These are phyloP conservation scores for Hippocampus comes DNA, from an alignment of 2,113 vertebrate genomes.

Conservation along the genomic window DNA sequence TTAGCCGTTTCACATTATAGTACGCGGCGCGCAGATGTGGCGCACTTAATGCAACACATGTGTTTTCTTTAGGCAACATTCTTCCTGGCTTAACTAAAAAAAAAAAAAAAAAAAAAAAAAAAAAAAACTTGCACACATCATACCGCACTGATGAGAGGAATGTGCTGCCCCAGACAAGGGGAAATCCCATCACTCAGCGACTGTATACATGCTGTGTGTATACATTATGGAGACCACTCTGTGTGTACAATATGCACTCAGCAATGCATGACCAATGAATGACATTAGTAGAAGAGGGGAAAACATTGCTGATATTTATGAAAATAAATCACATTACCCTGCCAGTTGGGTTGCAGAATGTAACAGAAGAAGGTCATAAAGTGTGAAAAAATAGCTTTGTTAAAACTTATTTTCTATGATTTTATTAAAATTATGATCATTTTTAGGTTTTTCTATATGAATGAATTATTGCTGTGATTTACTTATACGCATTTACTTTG, in stretches of 20 bases:
- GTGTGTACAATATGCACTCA: constrained; percentile 26
- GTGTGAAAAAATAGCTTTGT: background rate
- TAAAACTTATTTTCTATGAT: background rate
- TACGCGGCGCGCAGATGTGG: constrained; percentile 68
- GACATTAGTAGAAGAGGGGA: constrained; percentile 24
- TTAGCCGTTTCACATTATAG: constrained; percentile 69
- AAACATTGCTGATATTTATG: constrained; percentile 23
- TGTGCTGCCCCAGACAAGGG: constrained; percentile 49
- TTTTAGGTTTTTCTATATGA: too few species aligned
- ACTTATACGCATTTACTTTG: too few species aligned
- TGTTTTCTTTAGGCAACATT: constrained; percentile 65
- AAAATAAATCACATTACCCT: constrained; percentile 19
- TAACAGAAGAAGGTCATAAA: background rate
- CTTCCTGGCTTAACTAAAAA: constrained; percentile 67
- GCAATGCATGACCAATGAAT: constrained; percentile 23
- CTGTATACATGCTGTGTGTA: constrained; percentile 29
- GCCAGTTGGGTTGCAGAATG: constrained; percentile 30
- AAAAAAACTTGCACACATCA: constrained; percentile 43
- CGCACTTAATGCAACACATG: constrained; percentile 70
- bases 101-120: constrained; percentile 3
- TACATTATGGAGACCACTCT: constrained; percentile 21
- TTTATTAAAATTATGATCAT: too few species aligned
- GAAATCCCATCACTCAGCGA: constrained; percentile 58
- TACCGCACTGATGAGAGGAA: constrained; percentile 60
- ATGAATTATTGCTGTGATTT: too few species aligned